Base-by-base conservation (phyloP, 2,888 invertebrate species). In the Drosophila neutralis region DNA sequence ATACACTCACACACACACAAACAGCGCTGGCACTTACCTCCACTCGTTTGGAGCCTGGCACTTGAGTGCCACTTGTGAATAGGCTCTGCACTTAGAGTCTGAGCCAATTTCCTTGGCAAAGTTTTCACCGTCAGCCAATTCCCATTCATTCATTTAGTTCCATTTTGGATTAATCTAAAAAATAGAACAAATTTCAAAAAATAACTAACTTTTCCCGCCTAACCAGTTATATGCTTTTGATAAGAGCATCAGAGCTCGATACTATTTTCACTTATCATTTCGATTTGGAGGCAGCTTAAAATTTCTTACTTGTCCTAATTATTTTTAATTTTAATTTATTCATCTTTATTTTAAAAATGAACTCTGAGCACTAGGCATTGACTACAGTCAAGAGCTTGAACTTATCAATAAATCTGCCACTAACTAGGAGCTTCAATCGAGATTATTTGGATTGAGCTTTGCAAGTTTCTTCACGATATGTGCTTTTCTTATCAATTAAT, bases 31-130 rank as follows among this genome's bases (percentile, higher is more conserved):
- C 45, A 45, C 45, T 18, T 21, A 18, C 35, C 59, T 36, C 4
- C 27, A 64, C 57, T 52, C 31, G 24, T 4, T 53, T 21, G 21
- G 18, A 15, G 64, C 27, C 42, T 24, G 51, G n/a, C 51, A 36
- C 35, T 60, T 45, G 56, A 76, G 56, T 65, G 75, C 29, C 51
- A 61, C 53, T 74, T 73, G 66, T 36, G 71, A 33, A 51, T 40
- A 29, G 62, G 54, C 33, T 35, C 40, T 48, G 21, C 51, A 58
- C 62, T 65, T 38, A 33, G 40, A n/a, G 24, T 52, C 45, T 33
- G 6, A 60, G 54, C 61, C 60, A 64, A 73, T 76, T 76, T 65
- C 65, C 56, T 35, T 24, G 59, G 48, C 66, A 33, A 49, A 40
- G 36, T 63, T 66, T 48, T 57, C 53, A 63, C 45, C 60, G 54